Base-by-base conservation (phyloP, 2,113 vertebrate species). In the Andinoacara biseriatus region DNA sequence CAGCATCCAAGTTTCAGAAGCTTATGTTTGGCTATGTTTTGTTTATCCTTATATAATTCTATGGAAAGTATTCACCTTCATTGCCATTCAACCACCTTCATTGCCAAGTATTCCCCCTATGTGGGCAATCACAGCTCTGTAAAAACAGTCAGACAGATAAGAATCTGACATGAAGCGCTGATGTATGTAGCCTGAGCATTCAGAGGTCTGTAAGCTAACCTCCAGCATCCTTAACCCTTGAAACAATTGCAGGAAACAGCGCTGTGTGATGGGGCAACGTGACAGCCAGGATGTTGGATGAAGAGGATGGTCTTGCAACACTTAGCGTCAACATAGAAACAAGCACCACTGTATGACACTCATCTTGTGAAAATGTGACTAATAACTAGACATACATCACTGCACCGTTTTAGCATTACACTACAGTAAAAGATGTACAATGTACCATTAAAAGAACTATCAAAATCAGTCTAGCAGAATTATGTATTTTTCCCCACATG, bases 231-330 rank as follows among this genome's bases (percentile, higher is more conserved):
- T 80, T 69, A 84, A 15, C 80, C 76, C 2, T 60, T 20, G 11
- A 46, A 91, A 96, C 94, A 95, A 96, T 94, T 58, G 81, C 69
- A 76, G 94, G 95, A 95, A 95, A 92, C 78, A 58, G 72, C 3
- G 52, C 86, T 18, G 86, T 22, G 62, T 84, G 78, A 82, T 33
- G 56, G 84, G 80, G 89, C 86, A 81, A 89, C 69, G 61, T 79
- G 33, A 87, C 74, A 82, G 62, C 85, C 92, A 93, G 92, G 94
- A 94, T 90, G 93, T 92, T 72, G 86, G 93, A 93, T 43, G 17
- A 76, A 57, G 75, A 49, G 72, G 79, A 84, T 40, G 60, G 79
- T 81, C 74, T 58, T 35, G 35, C 61, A 76, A 63, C 10, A 43
- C 40, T 60, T 14, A 7, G 15, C 15, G 1, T 33, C 22, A 69